phyloP scores from a whole-genome alignment of 2,888 invertebrate species.

The Apamea sordens region DNA sequence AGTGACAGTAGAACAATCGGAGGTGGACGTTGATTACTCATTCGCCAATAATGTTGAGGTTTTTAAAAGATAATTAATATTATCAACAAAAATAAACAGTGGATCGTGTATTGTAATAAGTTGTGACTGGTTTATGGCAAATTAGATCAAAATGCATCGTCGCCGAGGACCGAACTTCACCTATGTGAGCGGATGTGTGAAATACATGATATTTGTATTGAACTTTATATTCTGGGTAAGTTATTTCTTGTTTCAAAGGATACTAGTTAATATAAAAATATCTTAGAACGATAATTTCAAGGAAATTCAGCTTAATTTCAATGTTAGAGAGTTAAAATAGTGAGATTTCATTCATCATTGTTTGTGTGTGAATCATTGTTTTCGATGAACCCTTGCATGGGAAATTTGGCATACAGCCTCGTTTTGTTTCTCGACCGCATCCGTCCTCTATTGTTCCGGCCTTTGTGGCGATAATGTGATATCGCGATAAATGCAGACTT shows the following conservation, averaged over 20 bases:
- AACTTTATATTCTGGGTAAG: constrained; percentile 98
- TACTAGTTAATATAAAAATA: background rate
- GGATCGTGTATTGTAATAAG: constrained; percentile 21
- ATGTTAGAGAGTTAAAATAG: constrained; percentile 19
- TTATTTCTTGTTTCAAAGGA: constrained; percentile 61
- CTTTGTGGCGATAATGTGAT: constrained; percentile 57
- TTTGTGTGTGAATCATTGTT: constrained; percentile 72
- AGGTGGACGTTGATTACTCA: constrained; percentile 61
- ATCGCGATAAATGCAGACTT: constrained; percentile 51
- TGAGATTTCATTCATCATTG: constrained; percentile 61
- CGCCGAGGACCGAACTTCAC: constrained; percentile 93
- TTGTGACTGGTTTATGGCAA: constrained; percentile 49
- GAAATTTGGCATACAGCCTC: constrained; percentile 45
- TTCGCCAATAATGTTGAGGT: constrained; percentile 58
- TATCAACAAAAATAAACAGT: constrained; percentile 51
- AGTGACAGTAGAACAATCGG: constrained; percentile 60
- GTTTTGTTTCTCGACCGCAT: constrained; percentile 51
- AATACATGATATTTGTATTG: constrained; percentile 96
- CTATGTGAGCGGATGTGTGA: constrained; percentile 96
- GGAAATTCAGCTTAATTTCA: constrained; percentile 12
- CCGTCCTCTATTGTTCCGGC: constrained; percentile 63
- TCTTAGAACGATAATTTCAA: background rate
- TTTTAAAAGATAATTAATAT: constrained; percentile 38
- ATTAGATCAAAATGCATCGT: constrained; percentile 88
- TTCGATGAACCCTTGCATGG: constrained; percentile 52